A percentile compares a stretch with the other conserved stretches of the same genome.
Evolutionary conservation across 2,888 invertebrate genomes (phyloP).

Genomic region (Sialis fuliginosa): DNA sequence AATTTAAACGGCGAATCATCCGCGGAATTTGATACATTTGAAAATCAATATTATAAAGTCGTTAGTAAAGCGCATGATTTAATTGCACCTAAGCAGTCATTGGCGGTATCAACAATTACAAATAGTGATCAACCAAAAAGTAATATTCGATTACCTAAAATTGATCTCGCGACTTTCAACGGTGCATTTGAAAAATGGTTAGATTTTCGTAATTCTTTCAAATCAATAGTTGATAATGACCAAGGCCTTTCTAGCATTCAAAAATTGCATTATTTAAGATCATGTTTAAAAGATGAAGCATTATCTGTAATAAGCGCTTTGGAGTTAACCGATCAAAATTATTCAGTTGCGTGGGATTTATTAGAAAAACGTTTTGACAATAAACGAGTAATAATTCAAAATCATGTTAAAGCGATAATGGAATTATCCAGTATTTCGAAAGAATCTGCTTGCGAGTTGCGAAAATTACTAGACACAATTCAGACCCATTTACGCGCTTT

Average conservation of each 20-base stretch:
- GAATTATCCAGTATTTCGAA: not conserved
- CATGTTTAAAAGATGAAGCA: slow-evolving; percentile 3
- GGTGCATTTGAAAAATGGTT: slow-evolving; percentile 7
- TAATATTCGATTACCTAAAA: slow-evolving; percentile 3
- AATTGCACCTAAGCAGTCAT: not conserved
- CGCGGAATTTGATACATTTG: not conserved
- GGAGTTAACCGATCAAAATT: slow-evolving; percentile 3
- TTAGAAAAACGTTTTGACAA: not conserved
- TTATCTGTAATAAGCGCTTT: not conserved
- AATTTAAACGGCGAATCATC: not conserved
- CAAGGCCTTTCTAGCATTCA: slow-evolving; percentile 1
- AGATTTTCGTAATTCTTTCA: slow-evolving; percentile 4
- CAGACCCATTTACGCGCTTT: not conserved
- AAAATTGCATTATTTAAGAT: slow-evolving; percentile 7
- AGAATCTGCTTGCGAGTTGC: not conserved
- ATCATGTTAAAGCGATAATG: not conserved
- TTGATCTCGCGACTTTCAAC: slow-evolving; percentile 6
- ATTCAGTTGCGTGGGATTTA: slow-evolving; percentile 1
- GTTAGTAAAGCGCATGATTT: not conserved
- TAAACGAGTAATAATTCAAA: not conserved
- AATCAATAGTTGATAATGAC: slow-evolving; percentile 4
- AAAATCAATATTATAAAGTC: not conserved
- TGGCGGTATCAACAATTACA: not conserved
- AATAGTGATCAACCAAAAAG: not conserved
- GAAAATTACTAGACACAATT: not conserved